Evolutionary conservation across 2,888 invertebrate species (phyloP), one percentile per base, ranked within the genome.

Genomic region (Rhaphigaster nebulosa): DNA sequence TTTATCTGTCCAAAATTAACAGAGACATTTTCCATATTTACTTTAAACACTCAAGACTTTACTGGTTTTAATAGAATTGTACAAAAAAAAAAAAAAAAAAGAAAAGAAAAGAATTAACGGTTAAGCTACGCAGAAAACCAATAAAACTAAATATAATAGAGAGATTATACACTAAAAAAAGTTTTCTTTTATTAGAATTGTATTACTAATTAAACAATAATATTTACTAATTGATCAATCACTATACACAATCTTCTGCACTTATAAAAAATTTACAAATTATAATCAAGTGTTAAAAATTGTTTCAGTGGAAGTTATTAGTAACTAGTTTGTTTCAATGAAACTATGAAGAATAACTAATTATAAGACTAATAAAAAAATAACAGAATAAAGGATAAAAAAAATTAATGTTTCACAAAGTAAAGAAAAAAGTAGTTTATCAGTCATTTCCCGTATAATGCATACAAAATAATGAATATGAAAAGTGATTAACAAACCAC

Each of bases 101-200:
- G n/a, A n/a, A n/a, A n/a, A n/a, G n/a, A n/a, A n/a, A n/a, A n/a
- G n/a, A 29, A 65, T 29, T 29, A 29, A 65, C 29, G 29, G 29
- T 29, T 29, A 29, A 3, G 10, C 5, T 29, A 65, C 0, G 65
- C n/a, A 65, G 29, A 10, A 65, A 70, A 34, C 34, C 34, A 70
- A 70, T 60, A 60, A 60, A 60, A n/a, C n/a, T 60, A 60, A 60
- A n/a, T 65, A 34, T 65, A 65, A 34, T 70, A 70, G n/a, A n/a
- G n/a, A n/a, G 20, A 34, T 20, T 70, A 70, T 34, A 70, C 5
- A 70, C 18, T 29, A 70, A 29, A 70, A 29, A 70, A 34, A 70
- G 70, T 70, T 29, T 65, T 6, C 20, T 70, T 65, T 65, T n/a
- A 56, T n/a, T n/a, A 56, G 20, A 56, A n/a, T 12, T 56, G 23